Conservation (phyloP, 1,140 invertebrate species). For the Pinna nobilis region DNA sequence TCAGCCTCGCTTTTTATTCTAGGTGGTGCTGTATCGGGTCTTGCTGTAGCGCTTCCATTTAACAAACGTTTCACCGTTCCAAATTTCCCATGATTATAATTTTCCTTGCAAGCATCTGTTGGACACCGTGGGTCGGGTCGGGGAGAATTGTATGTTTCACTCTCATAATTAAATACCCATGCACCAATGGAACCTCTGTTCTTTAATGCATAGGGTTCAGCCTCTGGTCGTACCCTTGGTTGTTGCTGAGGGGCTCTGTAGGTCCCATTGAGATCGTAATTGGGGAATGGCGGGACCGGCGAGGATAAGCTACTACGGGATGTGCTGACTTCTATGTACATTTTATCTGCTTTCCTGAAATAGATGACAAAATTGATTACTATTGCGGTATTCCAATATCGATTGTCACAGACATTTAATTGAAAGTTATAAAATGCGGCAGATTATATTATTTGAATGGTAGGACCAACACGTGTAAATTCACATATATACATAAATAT, state of each 20-base stretch:
- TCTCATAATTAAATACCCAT: constrained; percentile 51
- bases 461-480: no score
- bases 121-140: constrained; percentile 61
- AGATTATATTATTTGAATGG: no score
- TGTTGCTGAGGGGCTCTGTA: constrained; percentile 42
- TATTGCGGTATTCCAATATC: no score
- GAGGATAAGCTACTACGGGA: constrained; percentile 5
- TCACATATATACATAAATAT: no score
- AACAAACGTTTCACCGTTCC: constrained; percentile 61
- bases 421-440: no score
- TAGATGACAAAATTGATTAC: no score
- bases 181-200: constrained; percentile 58
- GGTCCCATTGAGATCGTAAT: constrained; percentile 57
- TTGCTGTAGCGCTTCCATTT: constrained; percentile 51
- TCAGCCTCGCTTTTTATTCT: constrained; percentile 53
- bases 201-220: constrained; percentile 47
- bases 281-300: constrained; percentile 59
- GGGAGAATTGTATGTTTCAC: constrained; percentile 36
- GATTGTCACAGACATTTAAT: no score
- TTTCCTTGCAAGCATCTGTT: constrained; percentile 48
- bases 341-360: no score
- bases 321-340: constrained; percentile 16
- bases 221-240: constrained; percentile 61
- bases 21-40: constrained; percentile 55
- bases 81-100: constrained; percentile 57